These are phyloP conservation scores for Cuculus canorus DNA, from an alignment of 2,797 vertebrate genomes.

Conservation along the genomic window DNA sequence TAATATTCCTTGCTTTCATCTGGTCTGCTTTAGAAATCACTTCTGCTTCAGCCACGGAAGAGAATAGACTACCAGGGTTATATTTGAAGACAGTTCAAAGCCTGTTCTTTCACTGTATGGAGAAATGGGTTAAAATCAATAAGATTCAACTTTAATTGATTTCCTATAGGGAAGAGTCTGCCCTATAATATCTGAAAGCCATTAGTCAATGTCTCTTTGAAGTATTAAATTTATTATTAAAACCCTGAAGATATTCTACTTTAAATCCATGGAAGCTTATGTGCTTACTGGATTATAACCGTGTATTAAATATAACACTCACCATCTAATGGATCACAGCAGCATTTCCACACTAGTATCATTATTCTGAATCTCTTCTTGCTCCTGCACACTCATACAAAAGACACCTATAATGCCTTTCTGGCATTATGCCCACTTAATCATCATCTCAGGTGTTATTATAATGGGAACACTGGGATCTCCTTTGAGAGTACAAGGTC, in stretches of 20 bases:
- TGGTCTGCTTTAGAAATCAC: conserved; percentile 32
- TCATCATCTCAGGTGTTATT: conserved; percentile 32
- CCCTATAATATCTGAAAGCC: conserved; percentile 39
- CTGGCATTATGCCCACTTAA: conserved; percentile 36
- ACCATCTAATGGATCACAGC: conserved; percentile 27
- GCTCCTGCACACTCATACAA: neutral
- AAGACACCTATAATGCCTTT: neutral
- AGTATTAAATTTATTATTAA: conserved; percentile 60
- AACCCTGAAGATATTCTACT: conserved; percentile 51
- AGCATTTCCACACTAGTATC: conserved; percentile 34
- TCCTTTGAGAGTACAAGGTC: neutral
- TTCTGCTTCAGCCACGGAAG: neutral
- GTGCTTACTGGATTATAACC: conserved; percentile 46
- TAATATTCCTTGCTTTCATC: conserved; percentile 34
- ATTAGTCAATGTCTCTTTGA: conserved; percentile 68
- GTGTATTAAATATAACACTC: conserved; percentile 21
- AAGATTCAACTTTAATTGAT: conserved; percentile 65
- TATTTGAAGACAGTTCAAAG: conserved; percentile 36
- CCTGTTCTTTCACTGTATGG: neutral
- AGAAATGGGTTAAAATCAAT: conserved; percentile 58
- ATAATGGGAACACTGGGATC: neutral
- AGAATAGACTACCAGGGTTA: neutral
- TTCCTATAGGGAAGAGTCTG: conserved; percentile 53
- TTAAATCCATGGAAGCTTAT: conserved; percentile 38
- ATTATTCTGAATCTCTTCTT: conserved; percentile 33